Evolutionary conservation across 2,888 invertebrate species (phyloP).

Genomic region (Hololepta plana): DNA sequence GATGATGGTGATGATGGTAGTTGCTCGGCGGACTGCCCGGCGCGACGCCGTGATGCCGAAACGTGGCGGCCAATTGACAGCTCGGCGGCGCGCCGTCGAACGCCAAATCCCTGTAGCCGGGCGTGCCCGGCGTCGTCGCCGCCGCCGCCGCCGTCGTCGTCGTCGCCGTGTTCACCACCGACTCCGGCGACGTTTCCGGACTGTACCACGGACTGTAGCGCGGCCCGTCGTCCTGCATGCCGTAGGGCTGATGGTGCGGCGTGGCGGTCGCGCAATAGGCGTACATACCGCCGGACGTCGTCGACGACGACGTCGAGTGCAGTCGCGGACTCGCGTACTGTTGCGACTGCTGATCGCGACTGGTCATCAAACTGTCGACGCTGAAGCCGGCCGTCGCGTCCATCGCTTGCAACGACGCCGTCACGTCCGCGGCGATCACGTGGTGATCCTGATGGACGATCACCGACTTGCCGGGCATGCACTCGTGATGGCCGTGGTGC

Average conservation of each 20-base stretch:
- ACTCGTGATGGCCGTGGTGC: slow-evolving; percentile 29
- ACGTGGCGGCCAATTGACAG: slow-evolving; percentile 27
- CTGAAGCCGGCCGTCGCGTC: slow-evolving; percentile 33
- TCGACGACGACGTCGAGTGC: slow-evolving; percentile 27
- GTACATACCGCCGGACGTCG: slow-evolving; percentile 30
- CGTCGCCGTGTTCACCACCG: no score
- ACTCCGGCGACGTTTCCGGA: slow-evolving; percentile 29
- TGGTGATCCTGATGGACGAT: slow-evolving; percentile 25
- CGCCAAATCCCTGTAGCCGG: slow-evolving; percentile 23
- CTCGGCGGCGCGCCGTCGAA: slow-evolving; percentile 26
- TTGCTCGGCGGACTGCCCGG: slow-evolving; percentile 31
- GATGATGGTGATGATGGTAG: slow-evolving; percentile 16
- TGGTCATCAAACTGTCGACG: slow-evolving; percentile 43
- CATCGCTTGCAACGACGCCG: slow-evolving; percentile 24
- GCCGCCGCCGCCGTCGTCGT: slow-evolving; percentile 13
- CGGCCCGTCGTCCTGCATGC: slow-evolving; percentile 21
- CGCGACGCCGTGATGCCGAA: slow-evolving; percentile 27
- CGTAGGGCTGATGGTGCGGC: slow-evolving; percentile 19
- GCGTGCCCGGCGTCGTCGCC: slow-evolving; percentile 18
- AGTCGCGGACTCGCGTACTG: slow-evolving; percentile 21
- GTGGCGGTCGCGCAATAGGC: slow-evolving; percentile 31
- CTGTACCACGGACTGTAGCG: slow-evolving; percentile 35
- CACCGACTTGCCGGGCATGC: slow-evolving; percentile 22
- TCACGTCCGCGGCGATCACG: slow-evolving; percentile 20
- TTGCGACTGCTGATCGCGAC: slow-evolving; percentile 20